phyloP scores from a whole-genome alignment of 2,113 vertebrate species.

The Clarias gariepinus region DNA sequence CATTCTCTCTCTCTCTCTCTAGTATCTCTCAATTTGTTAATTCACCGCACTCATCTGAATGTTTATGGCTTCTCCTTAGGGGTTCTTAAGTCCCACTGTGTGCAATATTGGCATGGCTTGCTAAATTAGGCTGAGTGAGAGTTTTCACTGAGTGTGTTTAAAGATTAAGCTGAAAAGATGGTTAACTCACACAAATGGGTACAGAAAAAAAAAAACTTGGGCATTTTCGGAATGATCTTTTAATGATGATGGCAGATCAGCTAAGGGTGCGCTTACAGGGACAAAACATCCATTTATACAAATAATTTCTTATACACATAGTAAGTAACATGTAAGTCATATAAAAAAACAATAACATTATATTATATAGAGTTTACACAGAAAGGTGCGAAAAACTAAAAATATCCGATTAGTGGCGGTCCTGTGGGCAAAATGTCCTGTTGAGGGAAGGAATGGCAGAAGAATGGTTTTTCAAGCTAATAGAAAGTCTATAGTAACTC shows the following conservation, averaged over 20 bases:
- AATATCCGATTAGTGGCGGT: not conserved
- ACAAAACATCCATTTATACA: not conserved
- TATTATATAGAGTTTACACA: not conserved
- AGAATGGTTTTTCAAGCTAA: not conserved
- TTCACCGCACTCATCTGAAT: conserved; percentile 43
- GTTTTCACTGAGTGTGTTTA: conserved; percentile 44
- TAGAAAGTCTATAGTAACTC: not conserved
- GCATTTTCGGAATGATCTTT: not conserved
- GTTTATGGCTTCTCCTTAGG: conserved; percentile 42
- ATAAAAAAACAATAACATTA: not conserved
- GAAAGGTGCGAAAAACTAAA: not conserved
- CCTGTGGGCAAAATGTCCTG: not conserved
- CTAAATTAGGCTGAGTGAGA: conserved; percentile 37
- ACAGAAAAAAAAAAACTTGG: not conserved
- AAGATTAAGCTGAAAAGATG: conserved; percentile 37
- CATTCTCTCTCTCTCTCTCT: not conserved
- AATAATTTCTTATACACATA: not conserved
- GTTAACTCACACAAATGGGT: conserved; percentile 28
- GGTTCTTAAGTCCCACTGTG: conserved; percentile 28
- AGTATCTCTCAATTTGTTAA: conserved; percentile 46
- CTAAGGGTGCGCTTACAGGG: too few relatives aligned
- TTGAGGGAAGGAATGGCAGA: not conserved
- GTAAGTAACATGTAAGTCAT: not conserved
- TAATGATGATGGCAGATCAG: not conserved
- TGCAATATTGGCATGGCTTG: conserved; percentile 38